Percentiles rank a stretch among this genome's conserved stretches.
Conservation (phyloP, 2,797 vertebrate species). For the Diplodus puntazzo region DNA sequence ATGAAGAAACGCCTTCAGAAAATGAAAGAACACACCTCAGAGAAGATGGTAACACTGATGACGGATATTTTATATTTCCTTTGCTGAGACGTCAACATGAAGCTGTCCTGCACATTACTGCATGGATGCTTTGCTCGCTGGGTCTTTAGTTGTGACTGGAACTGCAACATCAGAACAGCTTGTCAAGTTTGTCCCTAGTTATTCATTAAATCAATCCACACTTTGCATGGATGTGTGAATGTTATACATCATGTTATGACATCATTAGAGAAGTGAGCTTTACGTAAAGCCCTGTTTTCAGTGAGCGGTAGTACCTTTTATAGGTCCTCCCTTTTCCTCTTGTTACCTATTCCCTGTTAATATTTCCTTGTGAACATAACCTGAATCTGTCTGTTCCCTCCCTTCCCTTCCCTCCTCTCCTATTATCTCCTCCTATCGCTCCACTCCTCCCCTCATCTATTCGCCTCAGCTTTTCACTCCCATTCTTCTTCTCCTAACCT, state of each 20-base stretch:
- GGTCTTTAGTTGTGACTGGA: constrained; percentile 1
- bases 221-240: neutral
- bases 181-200: neutral
- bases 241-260: neutral
- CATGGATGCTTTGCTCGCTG: neutral
- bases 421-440: constrained; percentile 37
- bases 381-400: constrained; percentile 55
- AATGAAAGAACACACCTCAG: too few relatives aligned
- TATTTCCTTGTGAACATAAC: constrained; percentile 53
- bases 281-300: neutral
- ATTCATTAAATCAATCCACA: neutral
- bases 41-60: too few relatives aligned
- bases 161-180: constrained; percentile 12
- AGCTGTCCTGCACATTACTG: neutral
- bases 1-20: too few relatives aligned
- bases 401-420: constrained; percentile 15
- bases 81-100: neutral
- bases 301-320: neutral
- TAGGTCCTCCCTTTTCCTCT: constrained; percentile 11
- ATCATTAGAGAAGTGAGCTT: neutral
- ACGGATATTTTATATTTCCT: neutral
- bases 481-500: constrained; percentile 36
- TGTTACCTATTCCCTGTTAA: constrained; percentile 33
- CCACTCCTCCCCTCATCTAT: constrained; percentile 40
- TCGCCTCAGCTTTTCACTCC: constrained; percentile 38